phyloP scores from a whole-genome alignment of 2,113 vertebrate genomes.

The Bubalus kerabau region DNA sequence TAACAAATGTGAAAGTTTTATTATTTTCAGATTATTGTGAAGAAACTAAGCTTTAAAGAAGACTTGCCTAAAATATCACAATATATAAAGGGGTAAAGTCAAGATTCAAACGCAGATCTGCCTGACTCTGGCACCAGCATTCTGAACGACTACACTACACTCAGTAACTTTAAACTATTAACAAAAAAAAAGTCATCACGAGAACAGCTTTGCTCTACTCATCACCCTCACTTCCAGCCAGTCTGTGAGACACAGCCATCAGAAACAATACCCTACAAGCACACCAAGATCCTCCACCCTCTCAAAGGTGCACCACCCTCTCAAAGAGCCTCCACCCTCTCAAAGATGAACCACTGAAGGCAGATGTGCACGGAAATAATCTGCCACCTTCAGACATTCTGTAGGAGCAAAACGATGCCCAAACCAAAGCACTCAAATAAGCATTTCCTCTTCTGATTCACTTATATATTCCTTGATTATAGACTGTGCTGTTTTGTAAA shows the following conservation, averaged over 20 bases:
- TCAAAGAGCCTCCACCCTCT: not conserved
- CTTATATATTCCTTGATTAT: not conserved
- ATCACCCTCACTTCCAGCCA: not conserved
- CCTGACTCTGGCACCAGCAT: not conserved
- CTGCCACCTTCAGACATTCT: not conserved
- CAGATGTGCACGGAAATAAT: not conserved
- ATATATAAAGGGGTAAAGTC: not conserved
- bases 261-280: not conserved
- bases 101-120: not conserved
- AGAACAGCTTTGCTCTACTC: not conserved
- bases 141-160: not conserved
- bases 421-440: not conserved
- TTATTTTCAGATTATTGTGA: not conserved
- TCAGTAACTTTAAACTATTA: not conserved
- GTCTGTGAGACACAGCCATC: not conserved
- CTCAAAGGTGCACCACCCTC: no score
- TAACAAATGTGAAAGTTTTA: not conserved
- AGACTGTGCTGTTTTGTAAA: not conserved
- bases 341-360: not conserved
- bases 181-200: not conserved
- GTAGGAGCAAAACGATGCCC: not conserved
- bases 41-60: not conserved
- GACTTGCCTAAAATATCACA: not conserved
- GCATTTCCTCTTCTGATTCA: not conserved
- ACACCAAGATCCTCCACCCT: not conserved